Evolutionary conservation across 2,888 invertebrate species (phyloP).

Genomic region (Platycheirus rosarum): DNA sequence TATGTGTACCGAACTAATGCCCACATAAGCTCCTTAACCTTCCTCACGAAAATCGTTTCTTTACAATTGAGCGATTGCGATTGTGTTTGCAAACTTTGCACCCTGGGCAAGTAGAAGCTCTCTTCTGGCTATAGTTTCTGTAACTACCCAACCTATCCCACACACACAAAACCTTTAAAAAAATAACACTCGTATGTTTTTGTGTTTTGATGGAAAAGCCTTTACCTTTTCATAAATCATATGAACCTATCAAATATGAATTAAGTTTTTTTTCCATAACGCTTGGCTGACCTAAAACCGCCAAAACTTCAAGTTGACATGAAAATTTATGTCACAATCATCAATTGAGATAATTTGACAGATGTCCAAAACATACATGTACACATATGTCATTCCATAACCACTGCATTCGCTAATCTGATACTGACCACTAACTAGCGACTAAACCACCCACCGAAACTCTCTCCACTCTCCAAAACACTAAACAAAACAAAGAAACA

Average conservation of each 20-base stretch:
- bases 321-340: slow-evolving; percentile 20
- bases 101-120: background rate
- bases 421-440: slow-evolving; percentile 30
- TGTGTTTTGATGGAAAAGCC: background rate
- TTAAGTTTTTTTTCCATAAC: background rate
- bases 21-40: slow-evolving; percentile 68
- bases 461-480: slow-evolving; percentile 16
- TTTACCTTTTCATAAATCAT: background rate
- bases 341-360: slow-evolving; percentile 50
- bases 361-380: slow-evolving; percentile 10
- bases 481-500: slow-evolving; percentile 31
- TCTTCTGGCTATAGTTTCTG: slow-evolving; percentile 2
- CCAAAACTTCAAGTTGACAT: slow-evolving; percentile 10
- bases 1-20: slow-evolving; percentile 40
- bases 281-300: background rate
- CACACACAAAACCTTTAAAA: too few relatives aligned
- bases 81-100: slow-evolving; percentile 54
- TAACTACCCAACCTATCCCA: too few relatives aligned
- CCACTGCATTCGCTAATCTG: background rate
- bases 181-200: too few relatives aligned
- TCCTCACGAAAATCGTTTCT: slow-evolving; percentile 40
- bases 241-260: slow-evolving; percentile 3
- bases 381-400: slow-evolving; percentile 10
- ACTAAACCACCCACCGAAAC: slow-evolving; percentile 38
- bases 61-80: slow-evolving; percentile 48